Evolutionary conservation across 2,113 vertebrate genomes (phyloP).

Genomic region (Panthera tigris): DNA sequence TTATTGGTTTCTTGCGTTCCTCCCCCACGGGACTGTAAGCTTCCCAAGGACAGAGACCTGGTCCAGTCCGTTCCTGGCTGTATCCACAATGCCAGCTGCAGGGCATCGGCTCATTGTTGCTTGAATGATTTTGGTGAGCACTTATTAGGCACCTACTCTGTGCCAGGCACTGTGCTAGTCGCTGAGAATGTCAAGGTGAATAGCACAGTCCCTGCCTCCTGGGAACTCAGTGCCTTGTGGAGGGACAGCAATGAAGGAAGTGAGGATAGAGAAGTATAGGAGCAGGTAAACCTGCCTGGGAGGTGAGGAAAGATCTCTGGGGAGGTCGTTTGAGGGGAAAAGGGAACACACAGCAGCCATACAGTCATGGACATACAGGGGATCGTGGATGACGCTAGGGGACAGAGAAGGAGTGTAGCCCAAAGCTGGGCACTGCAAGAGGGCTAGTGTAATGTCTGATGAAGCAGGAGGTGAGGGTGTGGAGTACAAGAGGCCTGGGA

Average conservation of each 20-base stretch:
- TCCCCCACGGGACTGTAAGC: not conserved
- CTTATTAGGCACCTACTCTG: not conserved
- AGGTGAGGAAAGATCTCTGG: not conserved
- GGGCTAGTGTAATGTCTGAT: rapidly evolving
- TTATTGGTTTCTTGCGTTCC: not conserved
- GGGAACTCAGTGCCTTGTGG: not conserved
- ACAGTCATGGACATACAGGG: not conserved
- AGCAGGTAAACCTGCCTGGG: not conserved
- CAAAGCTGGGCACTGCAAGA: not conserved
- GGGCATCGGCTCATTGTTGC: not conserved
- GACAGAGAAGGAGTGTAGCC: rapidly evolving
- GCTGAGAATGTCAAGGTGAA: not conserved
- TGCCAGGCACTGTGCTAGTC: not conserved
- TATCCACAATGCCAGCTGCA: not conserved
- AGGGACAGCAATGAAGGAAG: not conserved
- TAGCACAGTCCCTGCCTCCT: not conserved
- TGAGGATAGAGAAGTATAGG: not conserved
- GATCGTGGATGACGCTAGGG: not conserved
- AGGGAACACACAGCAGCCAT: not conserved
- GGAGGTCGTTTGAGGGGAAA: not conserved
- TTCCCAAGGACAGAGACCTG: not conserved
- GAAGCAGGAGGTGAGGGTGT: not conserved
- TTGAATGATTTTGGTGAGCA: not conserved
- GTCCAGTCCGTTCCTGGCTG: not conserved
- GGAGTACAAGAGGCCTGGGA: not conserved